Base-by-base conservation (phyloP, 2,797 vertebrate genomes). In the Oophaga sylvatica region DNA sequence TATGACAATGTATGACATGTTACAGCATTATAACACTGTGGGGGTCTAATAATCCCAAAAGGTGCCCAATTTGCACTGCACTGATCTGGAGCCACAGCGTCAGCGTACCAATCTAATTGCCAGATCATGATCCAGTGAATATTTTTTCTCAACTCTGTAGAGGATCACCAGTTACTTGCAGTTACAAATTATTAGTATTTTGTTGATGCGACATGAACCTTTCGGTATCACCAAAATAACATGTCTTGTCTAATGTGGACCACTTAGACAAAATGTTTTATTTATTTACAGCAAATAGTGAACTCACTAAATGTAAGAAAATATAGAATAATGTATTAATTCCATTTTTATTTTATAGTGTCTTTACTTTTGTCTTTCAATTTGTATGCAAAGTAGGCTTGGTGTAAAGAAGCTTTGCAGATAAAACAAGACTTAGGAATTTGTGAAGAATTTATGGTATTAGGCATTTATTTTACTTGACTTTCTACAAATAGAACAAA, bases 321-420 rank as follows among this genome's bases (percentile, higher is more conserved):
- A n/a, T 7, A 81, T n/a, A 10, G 19, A 63, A 20, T 65, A 8
- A 48, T 16, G 15, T 65, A 81, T 60, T 60, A 81, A 80, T 86
- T n/a, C 68, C 80, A 48, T 31, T 57, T 26, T 79, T n/a, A 35
- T 65, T 65, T 81, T n/a, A 8, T 45, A 48, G 35, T 63, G 13
- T 65, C 45, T 41, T 45, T 81, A 15, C 2, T 11, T 80, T 41
- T 45, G 77, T 60, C 79, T 62, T 63, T 65, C 79, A 81, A 65
- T 81, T 81, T 81, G 59, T 65, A 81, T 81, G 79, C 79, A 81
- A 81, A 81, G 19, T 65, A 81, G 63, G 79, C 79, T 81, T 63
- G 60, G 17, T n/a, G 12, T 11, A 81, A 65, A 81, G 60, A 65
- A 81, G 79, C 79, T 81, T 81, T 81, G 20, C 60, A 22, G 79